Base-by-base conservation (phyloP, 2,113 vertebrate species). In the Ceratotherium simum region DNA sequence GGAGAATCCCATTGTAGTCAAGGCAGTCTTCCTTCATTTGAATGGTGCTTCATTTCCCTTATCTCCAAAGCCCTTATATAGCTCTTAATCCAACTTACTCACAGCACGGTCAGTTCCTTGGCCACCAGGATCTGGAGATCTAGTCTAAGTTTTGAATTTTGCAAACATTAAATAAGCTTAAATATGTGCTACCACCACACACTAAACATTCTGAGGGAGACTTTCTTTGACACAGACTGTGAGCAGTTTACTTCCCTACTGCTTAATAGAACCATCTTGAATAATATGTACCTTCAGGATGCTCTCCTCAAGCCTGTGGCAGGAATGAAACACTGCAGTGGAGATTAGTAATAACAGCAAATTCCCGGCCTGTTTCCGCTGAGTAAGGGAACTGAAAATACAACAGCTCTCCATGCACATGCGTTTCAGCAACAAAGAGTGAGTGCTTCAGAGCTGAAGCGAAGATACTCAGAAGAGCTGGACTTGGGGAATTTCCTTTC, bases 261-360 rank as follows among this genome's bases (percentile, higher is more conserved):
- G 33, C 83, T 96, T 98, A 86, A 1, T 94, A 97, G 97, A 94
- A 94, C 87, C 95, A 96, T 97, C 76, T 90, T 91, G 85, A 98
- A 96, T 97, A 97, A 98, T 90, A 90, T 89, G 95, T 95, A 96
- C 93, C 91, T 98, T 98, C 46, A 81, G 96, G 98, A 98, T 95
- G 97, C 90, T 96, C 97, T 98, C 97, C 96, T 98, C 79, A 82
- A 98, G 97, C 97, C 79, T 97, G 97, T n/a, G 62, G 98, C 98
- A 90, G 98, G 97, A 98, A 98, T 96, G 96, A 98, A 99, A 98
- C 95, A 96, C 95, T 98, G 97, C 90, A 95, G 95, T 79, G 97
- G 97, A 96, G 97, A 98, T 98, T 97, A 95, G 93, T 94, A 98
- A 97, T 95, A 98, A 97, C 6, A 54, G 94, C 98, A 98, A 98